Percentiles rank a stretch among this genome's conserved stretches.
These are phyloP conservation scores for Dromas ardeola DNA, from an alignment of 2,113 vertebrate species.

Conservation along the genomic window DNA sequence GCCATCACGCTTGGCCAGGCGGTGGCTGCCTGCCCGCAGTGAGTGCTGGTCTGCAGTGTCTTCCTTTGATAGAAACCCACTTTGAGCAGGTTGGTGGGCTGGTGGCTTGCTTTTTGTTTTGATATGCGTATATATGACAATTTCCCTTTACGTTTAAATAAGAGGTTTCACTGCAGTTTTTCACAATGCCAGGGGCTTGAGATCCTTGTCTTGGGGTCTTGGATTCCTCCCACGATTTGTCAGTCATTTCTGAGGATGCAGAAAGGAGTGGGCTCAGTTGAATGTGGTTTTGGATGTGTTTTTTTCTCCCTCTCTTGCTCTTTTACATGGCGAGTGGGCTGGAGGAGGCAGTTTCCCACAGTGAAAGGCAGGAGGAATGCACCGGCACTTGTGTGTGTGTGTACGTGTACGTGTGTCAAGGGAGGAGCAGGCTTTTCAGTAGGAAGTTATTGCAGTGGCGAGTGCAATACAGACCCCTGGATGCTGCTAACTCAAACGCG, in stretches of 20 bases:
- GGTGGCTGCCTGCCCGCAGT: slow-evolving; percentile 53
- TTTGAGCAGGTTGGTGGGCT: neutral
- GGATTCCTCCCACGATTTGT: neutral
- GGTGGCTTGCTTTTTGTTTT: neutral
- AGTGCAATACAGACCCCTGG: neutral
- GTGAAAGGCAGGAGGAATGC: neutral
- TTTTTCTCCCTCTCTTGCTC: neutral
- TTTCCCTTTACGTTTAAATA: neutral
- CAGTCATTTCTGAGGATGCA: neutral
- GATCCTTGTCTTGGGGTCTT: neutral
- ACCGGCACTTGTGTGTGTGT: neutral
- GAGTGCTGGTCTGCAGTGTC: slow-evolving; percentile 21
- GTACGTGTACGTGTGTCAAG: accelerated
- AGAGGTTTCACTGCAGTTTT: neutral
- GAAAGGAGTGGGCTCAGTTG: neutral
- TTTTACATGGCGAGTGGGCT: neutral
- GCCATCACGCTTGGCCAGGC: slow-evolving; percentile 34
- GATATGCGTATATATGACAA: neutral
- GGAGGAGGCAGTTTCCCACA: neutral
- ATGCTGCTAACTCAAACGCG: neutral
- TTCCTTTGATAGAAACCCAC: slow-evolving; percentile 9
- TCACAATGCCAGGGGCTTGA: neutral
- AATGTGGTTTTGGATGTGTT: neutral
- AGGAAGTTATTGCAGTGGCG: neutral
- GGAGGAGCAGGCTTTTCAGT: neutral